Base-by-base conservation (phyloP, 2,888 invertebrate species). In the Cotesia congregata region DNA sequence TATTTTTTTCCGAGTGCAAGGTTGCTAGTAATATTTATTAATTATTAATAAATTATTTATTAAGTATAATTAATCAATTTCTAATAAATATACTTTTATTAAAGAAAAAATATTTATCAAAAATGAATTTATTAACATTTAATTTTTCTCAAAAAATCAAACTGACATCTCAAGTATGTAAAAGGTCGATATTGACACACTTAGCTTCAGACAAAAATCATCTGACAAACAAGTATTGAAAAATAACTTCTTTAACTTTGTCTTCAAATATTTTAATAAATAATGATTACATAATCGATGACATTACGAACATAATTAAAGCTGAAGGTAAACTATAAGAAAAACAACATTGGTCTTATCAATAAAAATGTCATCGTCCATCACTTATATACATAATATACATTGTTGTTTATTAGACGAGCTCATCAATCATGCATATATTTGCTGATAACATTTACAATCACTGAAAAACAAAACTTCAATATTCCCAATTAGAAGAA, bases 261-360 rank as follows among this genome's bases (percentile, higher is more conserved):
- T 50, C 9, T 50, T 12, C 12, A 1, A 50, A 12, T 50, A 50
- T 50, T 50, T 50, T 0, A 12, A 50, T 50, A 50, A 50, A 50
- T 50, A 50, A 50, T 1, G 7, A 50, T 50, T 50, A 50, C 4
- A 50, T 50, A 50, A 50, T 50, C 12, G 1, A 3, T 30, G 12
- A 3, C 4, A 50, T 50, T 50, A 50, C 67, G 67, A 76, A 76
- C 9, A 50, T 50, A 50, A 50, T 50, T 50, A 50, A 50, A 50
- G 12, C 12, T 50, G 9, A 12, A 12, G 50, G 50, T 12, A 50
- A 50, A 50, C 12, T 4, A 3, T 50, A 50, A 50, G 50, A 50
- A 50, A 50, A 50, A 50, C 50, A 50, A 12, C 50, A 50, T 50
- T 12, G 4, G 50, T 50, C 50, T 50, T 50, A 50, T 50, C 12